Evolutionary conservation across 2,797 vertebrate species (phyloP).

Genomic region (Enoplosus armatus): DNA sequence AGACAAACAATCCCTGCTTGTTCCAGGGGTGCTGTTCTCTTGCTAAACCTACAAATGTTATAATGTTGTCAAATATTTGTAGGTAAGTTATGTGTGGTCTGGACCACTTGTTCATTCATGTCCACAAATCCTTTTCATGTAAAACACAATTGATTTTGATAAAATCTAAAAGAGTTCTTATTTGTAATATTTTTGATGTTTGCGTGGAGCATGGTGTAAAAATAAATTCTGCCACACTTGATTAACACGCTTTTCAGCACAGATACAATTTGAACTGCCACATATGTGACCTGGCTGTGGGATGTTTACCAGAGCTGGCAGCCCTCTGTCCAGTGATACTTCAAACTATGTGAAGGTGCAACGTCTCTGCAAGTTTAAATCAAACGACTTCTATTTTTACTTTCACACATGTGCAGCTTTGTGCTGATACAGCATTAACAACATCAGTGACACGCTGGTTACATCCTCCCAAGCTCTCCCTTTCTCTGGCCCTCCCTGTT

Average conservation of each 20-base stretch:
- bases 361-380: constrained; percentile 57
- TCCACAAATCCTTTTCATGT: not conserved
- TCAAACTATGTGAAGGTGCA: constrained; percentile 35
- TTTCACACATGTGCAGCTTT: constrained; percentile 19
- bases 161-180: not conserved
- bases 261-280: constrained; percentile 21
- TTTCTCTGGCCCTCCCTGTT: not conserved
- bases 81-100: not conserved
- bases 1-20: constrained; percentile 10
- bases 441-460: not conserved
- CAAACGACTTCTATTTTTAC: constrained; percentile 55
- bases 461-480: not conserved
- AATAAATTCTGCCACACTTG: not conserved
- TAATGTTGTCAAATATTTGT: not conserved
- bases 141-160: not conserved
- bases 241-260: not conserved
- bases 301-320: constrained; percentile 53
- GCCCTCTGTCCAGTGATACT: constrained; percentile 38
- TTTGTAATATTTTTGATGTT: not conserved
- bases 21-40: constrained; percentile 9
- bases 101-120: not conserved
- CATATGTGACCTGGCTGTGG: constrained; percentile 44
- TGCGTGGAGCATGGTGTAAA: not conserved
- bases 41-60: constrained; percentile 2
- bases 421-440: constrained; percentile 25